Evolutionary conservation across 2,888 invertebrate genomes (phyloP).

Genomic region (Pollenia griseotomentosa): DNA sequence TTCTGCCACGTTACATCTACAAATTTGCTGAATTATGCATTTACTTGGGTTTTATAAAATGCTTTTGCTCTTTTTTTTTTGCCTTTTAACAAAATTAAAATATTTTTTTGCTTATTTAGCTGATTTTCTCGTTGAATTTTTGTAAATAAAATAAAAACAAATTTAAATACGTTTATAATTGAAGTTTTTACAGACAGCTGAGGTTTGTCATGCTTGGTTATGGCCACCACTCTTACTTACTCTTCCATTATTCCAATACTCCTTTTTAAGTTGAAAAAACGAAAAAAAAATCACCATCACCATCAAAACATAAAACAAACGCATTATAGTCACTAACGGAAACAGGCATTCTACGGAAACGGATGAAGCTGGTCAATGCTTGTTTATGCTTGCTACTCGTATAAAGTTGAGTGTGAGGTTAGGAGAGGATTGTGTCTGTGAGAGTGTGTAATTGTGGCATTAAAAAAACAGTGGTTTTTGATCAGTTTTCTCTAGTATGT

Average conservation of each 20-base stretch:
- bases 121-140: slow-evolving; percentile 70
- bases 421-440: background rate
- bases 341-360: slow-evolving; percentile 63
- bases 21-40: slow-evolving; percentile 75
- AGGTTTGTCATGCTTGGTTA: slow-evolving; percentile 76
- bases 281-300: background rate
- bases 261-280: background rate
- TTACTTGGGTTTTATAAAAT: slow-evolving; percentile 68
- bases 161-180: slow-evolving; percentile 76
- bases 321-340: slow-evolving; percentile 58
- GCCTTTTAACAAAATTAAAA: slow-evolving; percentile 70
- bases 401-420: background rate
- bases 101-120: slow-evolving; percentile 73
- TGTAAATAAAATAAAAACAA: slow-evolving; percentile 67
- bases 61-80: slow-evolving; percentile 33
- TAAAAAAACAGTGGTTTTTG: slow-evolving; percentile 61
- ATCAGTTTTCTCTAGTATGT: slow-evolving; percentile 67
- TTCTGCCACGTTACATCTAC: slow-evolving; percentile 32
- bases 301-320: slow-evolving; percentile 26
- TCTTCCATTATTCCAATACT: slow-evolving; percentile 16
- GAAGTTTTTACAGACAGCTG: slow-evolving; percentile 78
- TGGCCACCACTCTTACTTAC: slow-evolving; percentile 21
- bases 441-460: slow-evolving; percentile 50
- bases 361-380: slow-evolving; percentile 64
- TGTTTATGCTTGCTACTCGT: slow-evolving; percentile 31